Percentiles rank a stretch among this genome's conserved stretches.
phyloP scores from a whole-genome alignment of 2,888 invertebrate species.

The Cyclophora punctaria region DNA sequence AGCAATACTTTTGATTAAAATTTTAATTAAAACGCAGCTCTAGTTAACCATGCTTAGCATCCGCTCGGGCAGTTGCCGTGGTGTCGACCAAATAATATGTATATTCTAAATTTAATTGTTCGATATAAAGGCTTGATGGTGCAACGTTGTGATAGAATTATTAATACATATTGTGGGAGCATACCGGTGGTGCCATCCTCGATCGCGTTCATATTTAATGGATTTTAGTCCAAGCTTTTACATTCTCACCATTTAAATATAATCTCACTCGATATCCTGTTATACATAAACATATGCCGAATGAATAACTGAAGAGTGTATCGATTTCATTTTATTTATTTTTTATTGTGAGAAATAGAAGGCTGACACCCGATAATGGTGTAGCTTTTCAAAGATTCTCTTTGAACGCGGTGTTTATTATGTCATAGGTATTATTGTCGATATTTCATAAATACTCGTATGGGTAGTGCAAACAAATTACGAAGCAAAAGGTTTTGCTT shows the following conservation, averaged over 20 bases:
- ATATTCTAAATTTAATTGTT: slow-evolving; percentile 38
- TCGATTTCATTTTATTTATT: not conserved
- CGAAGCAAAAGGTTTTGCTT: too few species aligned
- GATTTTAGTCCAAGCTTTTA: slow-evolving; percentile 13
- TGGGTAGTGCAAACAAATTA: too few species aligned
- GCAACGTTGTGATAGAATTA: slow-evolving; percentile 23
- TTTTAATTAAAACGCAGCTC: slow-evolving; percentile 53
- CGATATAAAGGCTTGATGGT: slow-evolving; percentile 23
- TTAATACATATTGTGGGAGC: slow-evolving; percentile 31
- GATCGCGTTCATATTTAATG: slow-evolving; percentile 9
- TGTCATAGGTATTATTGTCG: too few species aligned
- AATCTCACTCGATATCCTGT: not conserved
- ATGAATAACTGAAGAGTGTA: not conserved
- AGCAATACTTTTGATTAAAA: slow-evolving; percentile 35
- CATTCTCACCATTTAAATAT: slow-evolving; percentile 1
- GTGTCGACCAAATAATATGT: slow-evolving; percentile 36
- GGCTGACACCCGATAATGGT: too few species aligned
- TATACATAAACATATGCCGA: too few species aligned
- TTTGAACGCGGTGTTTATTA: too few species aligned
- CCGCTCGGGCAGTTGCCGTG: slow-evolving; percentile 51
- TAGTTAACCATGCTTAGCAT: slow-evolving; percentile 62
- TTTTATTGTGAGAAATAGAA: too few species aligned
- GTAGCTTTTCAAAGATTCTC: too few species aligned
- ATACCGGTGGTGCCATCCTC: slow-evolving; percentile 17
- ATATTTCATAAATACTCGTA: too few species aligned